Evolutionary conservation across 1,140 invertebrate species (phyloP), one percentile per base, ranked within the genome.

Genomic region (Hycleus cichorii): DNA sequence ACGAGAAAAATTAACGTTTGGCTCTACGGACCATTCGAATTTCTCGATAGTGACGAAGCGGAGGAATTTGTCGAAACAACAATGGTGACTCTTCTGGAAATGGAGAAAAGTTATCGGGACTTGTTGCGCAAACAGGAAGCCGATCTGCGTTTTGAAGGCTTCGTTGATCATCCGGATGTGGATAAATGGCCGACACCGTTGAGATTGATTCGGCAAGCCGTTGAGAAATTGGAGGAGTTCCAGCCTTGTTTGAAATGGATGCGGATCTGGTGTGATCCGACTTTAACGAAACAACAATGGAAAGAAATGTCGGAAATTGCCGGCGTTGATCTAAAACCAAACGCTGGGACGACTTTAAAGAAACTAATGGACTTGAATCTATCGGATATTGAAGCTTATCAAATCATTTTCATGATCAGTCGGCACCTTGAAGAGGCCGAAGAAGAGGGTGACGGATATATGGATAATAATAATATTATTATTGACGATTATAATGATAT

Each of bases 1-100:
- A 82, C 87, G 72, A 82, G 86, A 55, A 86, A 86, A 59, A 85
- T 88, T 68, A 88, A 86, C 66, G 86, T 88, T 46, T 95, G 91
- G 89, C 84, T 94, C 80, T 88, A 95, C 74, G 93, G 92, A n/a
- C 82, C 86, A 3, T 95, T 95, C 75, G 83, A 90, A 70, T 88
- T 90, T 67, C 76, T 95, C 44, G 81, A 91, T 69, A 83, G 85
- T 6, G 75, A 80, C 39, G 76, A 80, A 62, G 85, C 92, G 49
- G 90, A 93, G 73, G 71, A 77, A 45, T 82, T 83, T 59, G 83
- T 88, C 2, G 85, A 88, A 11, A 81, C 86, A 59, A 87, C 82
- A 66, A 83, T 82, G 27, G 87, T 85, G 72, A 89, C 1, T 1
- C 18, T 18, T 1, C 1, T 18, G 2, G 1, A 84, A 65, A 91